phyloP scores from a whole-genome alignment of 37 sponge, comb jelly and placozoan genomes.

The Ianthella basta region DNA sequence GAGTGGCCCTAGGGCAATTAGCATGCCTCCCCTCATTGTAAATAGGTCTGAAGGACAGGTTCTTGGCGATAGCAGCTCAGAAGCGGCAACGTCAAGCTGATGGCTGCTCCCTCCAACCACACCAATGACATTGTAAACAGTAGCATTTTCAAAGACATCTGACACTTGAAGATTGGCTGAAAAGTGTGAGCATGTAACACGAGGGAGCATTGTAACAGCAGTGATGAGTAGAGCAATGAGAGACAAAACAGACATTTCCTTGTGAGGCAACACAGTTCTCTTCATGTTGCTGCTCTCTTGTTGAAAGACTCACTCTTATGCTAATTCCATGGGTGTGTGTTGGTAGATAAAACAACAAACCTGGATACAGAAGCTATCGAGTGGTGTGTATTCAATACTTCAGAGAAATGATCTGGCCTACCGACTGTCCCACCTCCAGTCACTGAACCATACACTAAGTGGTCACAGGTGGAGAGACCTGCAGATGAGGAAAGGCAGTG shows the following conservation, averaged over 20 bases:
- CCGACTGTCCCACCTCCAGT: too few species aligned
- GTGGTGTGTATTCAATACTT: too few species aligned
- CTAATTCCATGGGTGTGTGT: neutral
- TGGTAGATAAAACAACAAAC: neutral
- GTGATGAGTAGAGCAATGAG: too few species aligned
- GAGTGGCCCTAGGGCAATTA: slow-evolving; percentile 24
- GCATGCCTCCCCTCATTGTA: neutral
- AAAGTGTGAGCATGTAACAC: neutral
- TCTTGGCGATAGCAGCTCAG: neutral
- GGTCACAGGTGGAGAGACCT: too few species aligned
- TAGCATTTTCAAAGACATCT: neutral
- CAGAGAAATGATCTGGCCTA: too few species aligned
- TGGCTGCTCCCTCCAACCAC: slow-evolving; percentile 2
- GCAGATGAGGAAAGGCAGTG: too few species aligned
- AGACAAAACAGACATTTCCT: too few species aligned
- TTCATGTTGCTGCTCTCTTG: too few species aligned
- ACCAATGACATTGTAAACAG: neutral
- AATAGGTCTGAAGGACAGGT: slow-evolving; percentile 2
- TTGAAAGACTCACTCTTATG: neutral
- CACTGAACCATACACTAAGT: too few species aligned
- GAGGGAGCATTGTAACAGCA: neutral
- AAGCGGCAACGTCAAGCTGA: neutral
- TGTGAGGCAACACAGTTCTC: too few species aligned
- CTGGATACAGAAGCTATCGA: too few species aligned
- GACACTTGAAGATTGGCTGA: neutral